Conservation (phyloP, 1,140 invertebrate genomes). For the Orius laevigatus region DNA sequence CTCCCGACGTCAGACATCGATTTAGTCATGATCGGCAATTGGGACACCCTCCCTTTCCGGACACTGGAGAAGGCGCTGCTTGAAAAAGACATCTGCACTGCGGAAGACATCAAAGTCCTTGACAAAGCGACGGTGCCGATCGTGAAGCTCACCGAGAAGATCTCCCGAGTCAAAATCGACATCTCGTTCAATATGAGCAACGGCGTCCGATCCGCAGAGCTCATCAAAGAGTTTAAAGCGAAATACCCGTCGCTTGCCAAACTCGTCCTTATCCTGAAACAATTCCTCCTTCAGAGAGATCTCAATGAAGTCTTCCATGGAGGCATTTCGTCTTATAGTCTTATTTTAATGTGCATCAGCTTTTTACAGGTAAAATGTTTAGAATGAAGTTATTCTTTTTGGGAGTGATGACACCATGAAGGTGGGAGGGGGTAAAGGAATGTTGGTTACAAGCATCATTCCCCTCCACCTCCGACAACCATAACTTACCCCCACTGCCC, state of each 20-base stretch:
- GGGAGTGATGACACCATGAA: too few relatives aligned
- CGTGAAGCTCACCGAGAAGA: constrained; percentile 89
- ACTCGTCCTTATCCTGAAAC: constrained; percentile 91
- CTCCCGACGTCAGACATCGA: constrained; percentile 96
- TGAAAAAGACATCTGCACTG: constrained; percentile 72
- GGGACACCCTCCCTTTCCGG: constrained; percentile 77
- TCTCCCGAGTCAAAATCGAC: constrained; percentile 86
- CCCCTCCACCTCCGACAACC: too few relatives aligned
- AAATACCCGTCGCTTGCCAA: constrained; percentile 77
- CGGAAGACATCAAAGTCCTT: constrained; percentile 80
- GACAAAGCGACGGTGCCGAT: constrained; percentile 96
- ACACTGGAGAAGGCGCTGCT: constrained; percentile 80
- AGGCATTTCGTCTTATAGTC: constrained; percentile 95
- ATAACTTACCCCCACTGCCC: too few relatives aligned
- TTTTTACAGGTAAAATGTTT: constrained; percentile 88
- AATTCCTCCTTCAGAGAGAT: constrained; percentile 91
- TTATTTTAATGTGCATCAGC: constrained; percentile 96
- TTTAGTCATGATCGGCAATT: constrained; percentile 88
- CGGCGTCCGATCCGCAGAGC: constrained; percentile 84
- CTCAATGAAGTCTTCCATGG: constrained; percentile 98
- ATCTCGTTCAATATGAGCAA: constrained; percentile 98
- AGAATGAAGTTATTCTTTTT: too few relatives aligned
- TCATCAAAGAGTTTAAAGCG: constrained; percentile 73
- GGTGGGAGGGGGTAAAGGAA: too few relatives aligned
- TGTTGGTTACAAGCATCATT: too few relatives aligned